A percentile compares a stretch with the other conserved stretches of the same genome.
These are phyloP conservation scores for Dendroctonus valens DNA, from an alignment of 1,140 invertebrate genomes.

Conservation along the genomic window DNA sequence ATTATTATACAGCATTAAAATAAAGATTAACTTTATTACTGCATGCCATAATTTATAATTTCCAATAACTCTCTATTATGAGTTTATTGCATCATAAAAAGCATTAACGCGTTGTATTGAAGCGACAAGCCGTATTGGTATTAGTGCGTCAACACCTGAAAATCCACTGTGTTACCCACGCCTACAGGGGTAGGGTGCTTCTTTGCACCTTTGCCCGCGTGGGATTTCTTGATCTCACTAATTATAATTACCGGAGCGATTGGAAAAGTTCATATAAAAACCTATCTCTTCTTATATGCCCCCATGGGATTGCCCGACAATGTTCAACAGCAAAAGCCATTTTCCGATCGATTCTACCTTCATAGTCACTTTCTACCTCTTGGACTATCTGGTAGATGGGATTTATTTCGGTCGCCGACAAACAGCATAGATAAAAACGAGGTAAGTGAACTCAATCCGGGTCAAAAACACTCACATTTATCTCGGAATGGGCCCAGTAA, in stretches of 20 bases:
- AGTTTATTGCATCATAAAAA: too few species aligned
- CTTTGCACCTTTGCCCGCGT: not conserved
- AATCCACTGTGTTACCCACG: too few species aligned
- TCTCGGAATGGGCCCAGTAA: not conserved
- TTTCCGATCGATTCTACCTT: not conserved
- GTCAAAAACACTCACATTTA: slow-evolving; percentile 21
- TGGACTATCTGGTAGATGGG: not conserved
- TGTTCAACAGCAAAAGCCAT: too few species aligned
- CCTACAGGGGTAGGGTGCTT: too few species aligned
- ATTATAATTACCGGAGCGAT: not conserved
- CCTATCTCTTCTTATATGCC: not conserved
- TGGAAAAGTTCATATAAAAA: not conserved
- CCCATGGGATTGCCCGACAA: too few species aligned
- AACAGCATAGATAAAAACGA: slow-evolving; percentile 14
- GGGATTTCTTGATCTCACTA: not conserved
- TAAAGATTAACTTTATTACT: too few species aligned
- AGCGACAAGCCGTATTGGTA: too few species aligned
- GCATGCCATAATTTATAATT: too few species aligned
- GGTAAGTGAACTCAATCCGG: slow-evolving; percentile 17
- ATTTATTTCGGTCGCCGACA: not conserved
- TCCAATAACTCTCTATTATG: too few species aligned
- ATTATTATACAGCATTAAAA: too few species aligned
- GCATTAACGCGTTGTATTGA: too few species aligned
- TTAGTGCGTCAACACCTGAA: too few species aligned
- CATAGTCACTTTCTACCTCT: not conserved